Base-by-base conservation (phyloP, 2,113 vertebrate species). In the Amia ocellicauda region DNA sequence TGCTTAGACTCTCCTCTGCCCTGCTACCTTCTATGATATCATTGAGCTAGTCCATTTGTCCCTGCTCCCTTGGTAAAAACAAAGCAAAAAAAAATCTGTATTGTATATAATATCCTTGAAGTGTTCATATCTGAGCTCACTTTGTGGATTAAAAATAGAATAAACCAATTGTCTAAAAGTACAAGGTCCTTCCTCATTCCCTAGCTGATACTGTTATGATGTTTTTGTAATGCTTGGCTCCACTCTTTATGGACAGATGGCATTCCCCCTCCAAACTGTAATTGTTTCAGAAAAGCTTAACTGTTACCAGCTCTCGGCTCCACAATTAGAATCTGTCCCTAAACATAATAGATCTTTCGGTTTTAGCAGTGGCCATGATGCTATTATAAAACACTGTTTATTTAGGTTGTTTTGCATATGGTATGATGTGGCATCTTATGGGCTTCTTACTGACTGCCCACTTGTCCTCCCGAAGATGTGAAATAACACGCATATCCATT, bases 391-490 rank as follows among this genome's bases (percentile, higher is more conserved):
- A 27, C 17, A 17, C 7, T 59, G 55, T 42, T 66, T 66, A 23
- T 60, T 66, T 59, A 59, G 55, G 13, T 59, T 59, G 56, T 51
- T 31, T 60, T 20, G 7, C n/a, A 14, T 28, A 31, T 66, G 57
- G 31, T 26, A 59, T 51, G 28, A 3, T 22, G 27, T 28, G 28
- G 20, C 28, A 52, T 49, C 20, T 4, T 41, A 17, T 17, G 27
- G 45, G 31, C 27, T 41, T 29, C 28, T 27, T 2, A 20, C 17
- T 14, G 13, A 40, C 29, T 51, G 49, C 31, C 13, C 26, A 14
- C 24, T 42, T 40, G 27, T 47, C 9, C 43, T 4, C 27, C 52
- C 22, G 42, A 43, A 66, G 58, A 66, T 52, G 11, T 4, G 24
- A 40, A 19, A 58, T 51, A 20, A 36, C 31, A 45, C 24, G 7